Conservation (phyloP, 92 coral and sea anemone genomes). For the Bergia puertoricense region DNA sequence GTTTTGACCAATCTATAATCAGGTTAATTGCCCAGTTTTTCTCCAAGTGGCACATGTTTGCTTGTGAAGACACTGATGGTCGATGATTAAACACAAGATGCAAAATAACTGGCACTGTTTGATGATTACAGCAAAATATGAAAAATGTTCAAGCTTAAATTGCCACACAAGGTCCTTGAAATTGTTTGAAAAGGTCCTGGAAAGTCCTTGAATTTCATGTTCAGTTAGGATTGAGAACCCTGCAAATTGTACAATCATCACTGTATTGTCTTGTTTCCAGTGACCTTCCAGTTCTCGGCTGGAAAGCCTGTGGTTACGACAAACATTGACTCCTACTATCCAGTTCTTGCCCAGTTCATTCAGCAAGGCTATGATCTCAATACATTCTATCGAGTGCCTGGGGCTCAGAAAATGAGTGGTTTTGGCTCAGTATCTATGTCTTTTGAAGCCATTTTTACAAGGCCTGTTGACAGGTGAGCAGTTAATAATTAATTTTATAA, state of each 20-base stretch:
- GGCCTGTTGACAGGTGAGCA: slow-evolving; percentile 60
- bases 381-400: slow-evolving; percentile 78
- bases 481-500: background rate
- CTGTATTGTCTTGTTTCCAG: slow-evolving; percentile 26
- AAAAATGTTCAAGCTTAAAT: too few relatives aligned
- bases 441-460: slow-evolving; percentile 73
- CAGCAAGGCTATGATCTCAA: slow-evolving; percentile 64
- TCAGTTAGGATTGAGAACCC: too few relatives aligned
- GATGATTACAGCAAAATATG: too few relatives aligned
- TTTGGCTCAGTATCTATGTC: slow-evolving; percentile 53
- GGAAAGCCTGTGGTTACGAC: slow-evolving; percentile 74
- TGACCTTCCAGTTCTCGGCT: slow-evolving; percentile 66
- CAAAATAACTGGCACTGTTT: too few relatives aligned
- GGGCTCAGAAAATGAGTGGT: slow-evolving; percentile 52
- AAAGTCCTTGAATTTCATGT: too few relatives aligned
- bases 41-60: too few relatives aligned
- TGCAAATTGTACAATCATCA: background rate
- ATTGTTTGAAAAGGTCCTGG: too few relatives aligned
- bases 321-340: slow-evolving; percentile 74
- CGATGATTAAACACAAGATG: too few relatives aligned
- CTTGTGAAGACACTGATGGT: too few relatives aligned
- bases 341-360: slow-evolving; percentile 58
- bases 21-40: too few relatives aligned
- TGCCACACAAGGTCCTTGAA: too few relatives aligned
- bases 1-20: too few relatives aligned